Evolutionary conservation across 2,797 vertebrate genomes (phyloP), one percentile per base, ranked within the genome.

Genomic region (Leptodon cayanensis): DNA sequence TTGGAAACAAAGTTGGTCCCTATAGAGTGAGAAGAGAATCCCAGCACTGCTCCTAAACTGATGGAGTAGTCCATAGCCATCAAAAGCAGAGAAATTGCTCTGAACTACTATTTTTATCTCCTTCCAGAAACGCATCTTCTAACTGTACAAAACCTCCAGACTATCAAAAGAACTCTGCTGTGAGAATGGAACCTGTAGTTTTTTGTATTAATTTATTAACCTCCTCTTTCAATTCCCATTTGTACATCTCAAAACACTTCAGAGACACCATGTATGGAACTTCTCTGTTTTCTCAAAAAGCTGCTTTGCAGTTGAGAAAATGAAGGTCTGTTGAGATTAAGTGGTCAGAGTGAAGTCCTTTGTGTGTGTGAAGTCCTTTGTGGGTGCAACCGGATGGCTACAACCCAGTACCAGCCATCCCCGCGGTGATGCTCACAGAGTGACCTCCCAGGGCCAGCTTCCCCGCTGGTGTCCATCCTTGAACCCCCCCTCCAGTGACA

Each of bases 211-310:
- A 77, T 80, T 72, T 61, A 40, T 87, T 28, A 9, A 46, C 24
- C 62, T 63, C 35, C 57, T 74, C 70, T 29, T 29, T 4, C 33
- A 8, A 6, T 39, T 63, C 44, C 73, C 40, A 35, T 13, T 8
- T 16, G 31, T 40, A 16, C 10, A 28, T 29, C 58, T 37, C 4
- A 16, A 52, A 16, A 13, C 5, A 2, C n/a, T 58, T 62, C 14
- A 57, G 50, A 70, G 58, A 55, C 16, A 13, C 7, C 37, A 7
- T 0, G 1, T 7, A 13, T 3, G 2, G 37, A 91, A 35, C 16
- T n/a, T 5, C 35, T 33, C 65, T 4, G 5, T 25, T 46, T 37
- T 40, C 69, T 40, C 69, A 21, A 16, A 58, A 69, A 14, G 33
- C 17, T 61, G 58, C 40, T 76, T 39, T 46, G 31, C 2, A 2